A percentile compares a stretch with the other conserved stretches of the same genome.
Conservation (phyloP, 2,113 vertebrate genomes). For the Erythrocercus mccallii region DNA sequence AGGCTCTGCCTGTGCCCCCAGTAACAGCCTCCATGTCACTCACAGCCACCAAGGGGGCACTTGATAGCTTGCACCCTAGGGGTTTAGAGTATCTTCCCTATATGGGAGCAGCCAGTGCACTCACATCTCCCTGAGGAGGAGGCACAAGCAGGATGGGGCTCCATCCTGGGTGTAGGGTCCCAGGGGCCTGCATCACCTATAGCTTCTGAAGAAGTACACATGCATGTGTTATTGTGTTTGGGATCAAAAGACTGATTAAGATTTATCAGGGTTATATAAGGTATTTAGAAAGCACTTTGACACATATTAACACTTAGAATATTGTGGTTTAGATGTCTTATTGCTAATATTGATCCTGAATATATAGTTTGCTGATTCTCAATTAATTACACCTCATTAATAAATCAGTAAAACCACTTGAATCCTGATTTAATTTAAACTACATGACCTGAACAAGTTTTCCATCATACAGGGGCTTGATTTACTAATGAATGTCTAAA, state of each 20-base stretch:
- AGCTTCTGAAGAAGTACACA: background rate
- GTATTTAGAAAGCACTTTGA: background rate
- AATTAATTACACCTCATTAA: background rate
- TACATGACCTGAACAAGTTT: background rate
- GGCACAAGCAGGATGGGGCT: background rate
- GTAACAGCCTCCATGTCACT: background rate
- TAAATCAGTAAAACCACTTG: background rate
- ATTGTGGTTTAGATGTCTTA: background rate
- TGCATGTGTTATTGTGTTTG: background rate
- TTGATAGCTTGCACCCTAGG: fast-evolving
- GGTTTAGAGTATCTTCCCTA: background rate
- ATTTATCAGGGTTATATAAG: background rate
- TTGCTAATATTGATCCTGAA: background rate
- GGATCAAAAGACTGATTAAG: background rate
- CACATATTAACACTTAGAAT: background rate
- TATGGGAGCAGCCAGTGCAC: fast-evolving
- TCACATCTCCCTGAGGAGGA: background rate
- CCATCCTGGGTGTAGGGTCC: background rate
- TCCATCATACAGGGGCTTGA: background rate
- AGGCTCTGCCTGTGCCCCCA: background rate
- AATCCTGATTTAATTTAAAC: background rate
- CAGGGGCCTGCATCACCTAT: background rate
- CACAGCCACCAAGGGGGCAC: fast-evolving
- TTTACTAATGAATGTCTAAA: background rate
- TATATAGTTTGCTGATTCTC: background rate